Evolutionary conservation across 2,797 vertebrate species (phyloP), one percentile per base, ranked within the genome.

Genomic region (Lacerta bilineata): DNA sequence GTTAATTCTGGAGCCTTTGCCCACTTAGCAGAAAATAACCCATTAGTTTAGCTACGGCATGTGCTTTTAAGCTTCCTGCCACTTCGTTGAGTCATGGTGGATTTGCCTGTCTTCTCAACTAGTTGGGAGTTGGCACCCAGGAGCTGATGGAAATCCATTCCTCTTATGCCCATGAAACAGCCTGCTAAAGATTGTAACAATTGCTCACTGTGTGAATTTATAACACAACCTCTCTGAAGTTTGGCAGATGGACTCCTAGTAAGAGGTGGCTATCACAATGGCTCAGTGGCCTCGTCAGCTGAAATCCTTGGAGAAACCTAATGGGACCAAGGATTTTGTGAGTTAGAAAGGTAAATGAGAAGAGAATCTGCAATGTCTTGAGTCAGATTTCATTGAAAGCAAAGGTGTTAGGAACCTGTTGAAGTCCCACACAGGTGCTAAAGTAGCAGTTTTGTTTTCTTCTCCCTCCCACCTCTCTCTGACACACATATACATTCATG

Each of bases 1-100:
- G 71, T 92, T 95, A 94, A 93, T 94, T 89, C 91, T 92, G 64
- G 89, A 90, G 91, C 91, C 92, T 94, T 94, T 94, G 92, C 92
- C 91, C 94, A 94, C 91, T 94, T 95, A 94, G 92, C 90, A 94
- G 93, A 94, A 94, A 95, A 95, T 92, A 92, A 89, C 86, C 94
- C 90, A 85, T 87, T 90, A 91, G 85, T 93, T 89, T 94, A 90
- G 91, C 93, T 92, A 92, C 88, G 87, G 72, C 76, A 61, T 68
- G n/a, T 92, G 93, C 86, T 88, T 85, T 87, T 91, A 91, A 87
- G 91, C 87, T 91, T 87, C 89, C 86, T 88, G 82, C 89, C 90
- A 27, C 41, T 0, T 46, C 41, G 33, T 66, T 41, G 88, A 92
- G 90, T 91, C 91, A 87, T 86, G 77, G 75, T 80, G 41, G 87